A percentile compares a stretch with the other conserved stretches of the same genome.
phyloP scores from a whole-genome alignment of 2,888 invertebrate genomes.

The Pachymerium ferrugineum region DNA sequence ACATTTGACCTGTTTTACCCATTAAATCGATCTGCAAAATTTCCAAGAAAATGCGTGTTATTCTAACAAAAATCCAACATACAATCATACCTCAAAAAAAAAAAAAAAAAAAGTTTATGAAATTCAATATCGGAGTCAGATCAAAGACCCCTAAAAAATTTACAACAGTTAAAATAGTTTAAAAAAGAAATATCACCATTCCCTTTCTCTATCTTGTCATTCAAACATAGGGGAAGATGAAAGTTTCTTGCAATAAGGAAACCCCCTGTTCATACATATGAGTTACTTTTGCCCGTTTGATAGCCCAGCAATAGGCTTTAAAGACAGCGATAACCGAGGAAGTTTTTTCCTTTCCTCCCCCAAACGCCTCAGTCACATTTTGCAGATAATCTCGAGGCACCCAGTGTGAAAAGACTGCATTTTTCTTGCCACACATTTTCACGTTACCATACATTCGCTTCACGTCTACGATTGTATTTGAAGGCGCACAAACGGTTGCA shows the following conservation, averaged over 20 bases:
- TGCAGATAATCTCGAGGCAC: conserved; percentile 19
- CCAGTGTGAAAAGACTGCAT: neutral
- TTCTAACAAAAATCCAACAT: too few species aligned
- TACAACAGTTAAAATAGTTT: neutral
- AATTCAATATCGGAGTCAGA: conserved; percentile 1
- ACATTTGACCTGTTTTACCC: neutral
- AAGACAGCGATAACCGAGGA: conserved; percentile 16
- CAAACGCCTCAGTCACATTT: conserved; percentile 1
- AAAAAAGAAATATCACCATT: neutral
- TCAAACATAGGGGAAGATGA: neutral
- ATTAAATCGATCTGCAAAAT: too few species aligned
- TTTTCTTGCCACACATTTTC: neutral
- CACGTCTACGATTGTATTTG: neutral
- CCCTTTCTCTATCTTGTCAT: conserved; percentile 8
- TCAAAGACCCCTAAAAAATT: neutral
- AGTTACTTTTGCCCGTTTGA: conserved; percentile 1
- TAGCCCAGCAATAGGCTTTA: conserved; percentile 7
- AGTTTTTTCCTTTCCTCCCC: too few species aligned
- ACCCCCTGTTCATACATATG: conserved; percentile 22
- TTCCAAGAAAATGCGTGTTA: too few species aligned
- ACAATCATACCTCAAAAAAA: neutral
- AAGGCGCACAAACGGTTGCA: neutral
- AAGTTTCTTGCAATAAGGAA: conserved; percentile 11
- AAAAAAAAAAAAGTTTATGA: too few species aligned
- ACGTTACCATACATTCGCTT: neutral